Evolutionary conservation across 2,797 vertebrate species (phyloP).

Genomic region (Gymnocypris eckloni): DNA sequence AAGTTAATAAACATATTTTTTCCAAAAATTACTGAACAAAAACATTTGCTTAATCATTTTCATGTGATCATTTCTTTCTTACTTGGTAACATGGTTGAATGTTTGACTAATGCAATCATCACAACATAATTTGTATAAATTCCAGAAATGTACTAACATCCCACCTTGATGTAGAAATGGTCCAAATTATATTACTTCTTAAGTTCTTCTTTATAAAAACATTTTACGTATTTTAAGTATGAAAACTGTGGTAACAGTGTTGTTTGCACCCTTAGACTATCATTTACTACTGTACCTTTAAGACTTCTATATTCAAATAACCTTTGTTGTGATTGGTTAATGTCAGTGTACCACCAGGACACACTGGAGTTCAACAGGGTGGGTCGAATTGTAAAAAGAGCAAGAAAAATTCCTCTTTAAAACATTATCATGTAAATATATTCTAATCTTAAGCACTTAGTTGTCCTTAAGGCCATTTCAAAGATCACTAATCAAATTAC

Average conservation of each 20-base stretch:
- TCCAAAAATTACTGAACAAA: not conserved
- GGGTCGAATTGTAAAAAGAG: not conserved
- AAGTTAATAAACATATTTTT: not conserved
- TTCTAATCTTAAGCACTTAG: not conserved
- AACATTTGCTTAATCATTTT: not conserved
- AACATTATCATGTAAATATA: not conserved
- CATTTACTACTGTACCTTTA: not conserved
- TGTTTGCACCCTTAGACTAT: not conserved
- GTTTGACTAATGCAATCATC: not conserved
- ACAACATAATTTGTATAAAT: not conserved
- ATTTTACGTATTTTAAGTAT: not conserved
- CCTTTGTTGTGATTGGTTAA: not conserved
- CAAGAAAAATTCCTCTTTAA: not conserved
- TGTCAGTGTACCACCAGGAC: not conserved
- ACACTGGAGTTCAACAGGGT: not conserved
- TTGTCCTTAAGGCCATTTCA: not conserved
- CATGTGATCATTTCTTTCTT: rapidly evolving
- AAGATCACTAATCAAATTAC: conserved; percentile 2
- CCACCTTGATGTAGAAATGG: not conserved
- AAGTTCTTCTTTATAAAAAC: not conserved
- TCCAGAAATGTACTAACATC: not conserved
- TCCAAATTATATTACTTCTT: not conserved
- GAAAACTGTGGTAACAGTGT: not conserved
- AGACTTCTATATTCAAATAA: not conserved
- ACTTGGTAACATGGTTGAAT: not conserved